These are phyloP conservation scores for Chaenodraco wilsoni DNA, from an alignment of 2,797 vertebrate species.

Conservation along the genomic window DNA sequence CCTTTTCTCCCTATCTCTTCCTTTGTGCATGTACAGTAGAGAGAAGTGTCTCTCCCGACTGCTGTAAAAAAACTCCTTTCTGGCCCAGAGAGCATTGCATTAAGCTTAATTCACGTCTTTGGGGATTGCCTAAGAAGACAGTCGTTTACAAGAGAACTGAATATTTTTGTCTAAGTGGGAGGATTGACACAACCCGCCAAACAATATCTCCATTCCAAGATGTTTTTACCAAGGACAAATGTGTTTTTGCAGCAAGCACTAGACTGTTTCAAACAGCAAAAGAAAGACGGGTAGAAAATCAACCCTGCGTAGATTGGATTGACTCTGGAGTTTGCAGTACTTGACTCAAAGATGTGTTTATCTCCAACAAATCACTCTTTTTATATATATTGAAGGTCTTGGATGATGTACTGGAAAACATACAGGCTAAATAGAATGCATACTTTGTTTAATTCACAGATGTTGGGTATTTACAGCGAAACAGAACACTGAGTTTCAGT, in stretches of 20 bases:
- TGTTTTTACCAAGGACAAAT: slow-evolving; percentile 47
- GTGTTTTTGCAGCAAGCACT: slow-evolving; percentile 47
- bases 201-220: slow-evolving; percentile 35
- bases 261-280: slow-evolving; percentile 64
- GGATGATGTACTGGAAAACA: slow-evolving; percentile 56
- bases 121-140: slow-evolving; percentile 12
- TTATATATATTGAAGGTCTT: slow-evolving; percentile 31
- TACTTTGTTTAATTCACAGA: slow-evolving; percentile 57
- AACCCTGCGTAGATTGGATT: neutral
- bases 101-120: neutral
- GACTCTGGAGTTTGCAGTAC: neutral
- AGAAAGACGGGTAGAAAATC: neutral
- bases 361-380: slow-evolving; percentile 12
- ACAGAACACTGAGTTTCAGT: slow-evolving; percentile 22
- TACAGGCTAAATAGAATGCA: slow-evolving; percentile 38
- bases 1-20: slow-evolving; percentile 48
- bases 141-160: slow-evolving; percentile 17
- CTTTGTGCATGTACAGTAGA: slow-evolving; percentile 10
- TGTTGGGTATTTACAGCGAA: slow-evolving; percentile 47
- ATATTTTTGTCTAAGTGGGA: slow-evolving; percentile 45
- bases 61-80: slow-evolving; percentile 15
- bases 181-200: slow-evolving; percentile 23
- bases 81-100: slow-evolving; percentile 26
- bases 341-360: slow-evolving; percentile 39
- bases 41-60: slow-evolving; percentile 8